Evolutionary conservation across 2,888 invertebrate genomes (phyloP).

Genomic region (Eledone cirrhosa): DNA sequence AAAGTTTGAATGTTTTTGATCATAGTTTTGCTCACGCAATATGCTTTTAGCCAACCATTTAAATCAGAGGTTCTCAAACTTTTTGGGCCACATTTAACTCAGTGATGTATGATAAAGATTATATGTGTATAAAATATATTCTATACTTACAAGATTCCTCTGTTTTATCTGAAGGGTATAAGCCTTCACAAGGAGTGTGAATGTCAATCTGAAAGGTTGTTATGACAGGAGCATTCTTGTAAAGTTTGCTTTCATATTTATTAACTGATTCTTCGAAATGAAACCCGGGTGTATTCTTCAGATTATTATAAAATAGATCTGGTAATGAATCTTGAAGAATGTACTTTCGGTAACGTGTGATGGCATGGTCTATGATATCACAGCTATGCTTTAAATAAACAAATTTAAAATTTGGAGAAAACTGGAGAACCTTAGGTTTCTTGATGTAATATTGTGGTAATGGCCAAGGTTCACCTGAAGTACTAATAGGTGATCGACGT

Average conservation of each 20-base stretch:
- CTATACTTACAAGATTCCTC: slow-evolving; percentile 59
- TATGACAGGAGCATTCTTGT: slow-evolving; percentile 45
- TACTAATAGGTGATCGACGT: slow-evolving; percentile 56
- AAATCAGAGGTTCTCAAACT: no score
- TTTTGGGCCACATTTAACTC: not conserved
- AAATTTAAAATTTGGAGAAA: slow-evolving; percentile 46
- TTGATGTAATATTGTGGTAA: slow-evolving; percentile 70
- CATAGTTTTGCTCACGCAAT: no score
- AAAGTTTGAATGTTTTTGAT: no score
- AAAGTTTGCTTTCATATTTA: slow-evolving; percentile 48
- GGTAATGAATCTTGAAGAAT: slow-evolving; percentile 63
- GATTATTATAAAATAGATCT: slow-evolving; percentile 56
- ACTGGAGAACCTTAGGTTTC: slow-evolving; percentile 55
- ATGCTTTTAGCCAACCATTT: no score
- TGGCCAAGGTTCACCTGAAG: slow-evolving; percentile 76
- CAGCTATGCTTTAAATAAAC: slow-evolving; percentile 68
- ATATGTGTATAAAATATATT: not conserved
- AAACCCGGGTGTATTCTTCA: slow-evolving; percentile 55
- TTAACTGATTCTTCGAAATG: slow-evolving; percentile 44
- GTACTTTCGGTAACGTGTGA: slow-evolving; percentile 70
- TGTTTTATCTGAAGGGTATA: slow-evolving; percentile 46
- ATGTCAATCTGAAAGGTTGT: slow-evolving; percentile 50
- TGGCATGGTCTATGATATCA: slow-evolving; percentile 71
- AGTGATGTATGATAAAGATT: not conserved
- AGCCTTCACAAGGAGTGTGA: slow-evolving; percentile 49